Conservation (phyloP, 1,140 invertebrate species). For the Schlechtendalia chinensis region DNA sequence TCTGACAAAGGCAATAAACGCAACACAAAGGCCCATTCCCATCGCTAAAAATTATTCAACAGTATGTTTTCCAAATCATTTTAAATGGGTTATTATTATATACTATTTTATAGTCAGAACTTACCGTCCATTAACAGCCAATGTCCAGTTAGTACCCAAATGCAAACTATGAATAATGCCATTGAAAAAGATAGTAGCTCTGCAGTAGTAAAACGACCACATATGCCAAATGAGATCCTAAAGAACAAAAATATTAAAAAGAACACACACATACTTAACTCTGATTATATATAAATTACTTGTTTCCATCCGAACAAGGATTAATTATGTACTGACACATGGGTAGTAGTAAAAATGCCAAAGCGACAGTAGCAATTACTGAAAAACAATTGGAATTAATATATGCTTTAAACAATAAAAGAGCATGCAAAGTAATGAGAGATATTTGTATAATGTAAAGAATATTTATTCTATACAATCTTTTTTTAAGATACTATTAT, state of each 20-base stretch:
- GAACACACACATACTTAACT: background rate
- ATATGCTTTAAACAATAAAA: background rate
- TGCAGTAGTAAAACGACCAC: constrained; percentile 86
- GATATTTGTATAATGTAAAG: background rate
- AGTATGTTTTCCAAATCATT: background rate
- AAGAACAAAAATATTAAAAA: constrained; percentile 37
- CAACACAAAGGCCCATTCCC: constrained; percentile 96
- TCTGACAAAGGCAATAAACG: constrained; percentile 94
- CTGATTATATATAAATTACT: constrained; percentile 56
- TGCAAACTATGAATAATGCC: constrained; percentile 89
- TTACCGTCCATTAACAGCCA: constrained; percentile 96
- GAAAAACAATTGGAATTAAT: constrained; percentile 55
- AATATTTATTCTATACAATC: background rate
- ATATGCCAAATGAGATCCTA: constrained; percentile 85
- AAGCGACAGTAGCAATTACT: constrained; percentile 94
- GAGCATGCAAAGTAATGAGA: background rate
- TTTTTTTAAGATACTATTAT: too few relatives aligned
- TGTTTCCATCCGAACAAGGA: constrained; percentile 79
- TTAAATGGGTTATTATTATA: background rate
- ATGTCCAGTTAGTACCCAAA: constrained; percentile 95
- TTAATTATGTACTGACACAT: constrained; percentile 95
- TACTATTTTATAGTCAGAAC: constrained; percentile 34
- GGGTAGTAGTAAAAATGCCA: constrained; percentile 91
- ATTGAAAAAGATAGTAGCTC: constrained; percentile 91
- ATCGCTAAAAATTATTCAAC: constrained; percentile 64